Evolutionary conservation across 2,888 invertebrate species (phyloP).

Genomic region (Bhutanitis thaidina): DNA sequence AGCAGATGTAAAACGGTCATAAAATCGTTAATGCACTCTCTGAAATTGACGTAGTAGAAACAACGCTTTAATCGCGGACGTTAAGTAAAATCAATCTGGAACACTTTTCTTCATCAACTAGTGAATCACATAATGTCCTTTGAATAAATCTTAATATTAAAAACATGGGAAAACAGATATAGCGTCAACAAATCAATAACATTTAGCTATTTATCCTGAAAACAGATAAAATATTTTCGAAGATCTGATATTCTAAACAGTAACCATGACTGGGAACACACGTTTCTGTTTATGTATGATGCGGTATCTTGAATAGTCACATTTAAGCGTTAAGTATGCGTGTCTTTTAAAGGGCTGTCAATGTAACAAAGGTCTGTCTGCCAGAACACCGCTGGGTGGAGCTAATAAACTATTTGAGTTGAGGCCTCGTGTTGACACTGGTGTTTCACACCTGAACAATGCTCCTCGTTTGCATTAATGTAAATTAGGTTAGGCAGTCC

Average conservation of each 20-base stretch:
- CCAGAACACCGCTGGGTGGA: conserved; percentile 74
- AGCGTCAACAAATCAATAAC: too few species aligned
- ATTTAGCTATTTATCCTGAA: too few species aligned
- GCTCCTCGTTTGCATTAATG: conserved; percentile 79
- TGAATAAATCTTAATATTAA: background rate
- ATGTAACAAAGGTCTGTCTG: conserved; percentile 69
- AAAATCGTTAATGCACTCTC: conserved; percentile 54
- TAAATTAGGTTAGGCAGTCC: conserved; percentile 76
- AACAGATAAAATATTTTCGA: background rate
- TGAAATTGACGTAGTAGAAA: conserved; percentile 40
- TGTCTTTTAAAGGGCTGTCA: conserved; percentile 69
- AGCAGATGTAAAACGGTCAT: conserved; percentile 55
- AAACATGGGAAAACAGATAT: background rate
- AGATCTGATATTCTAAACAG: conserved; percentile 9
- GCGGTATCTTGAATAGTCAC: conserved; percentile 59
- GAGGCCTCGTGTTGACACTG: conserved; percentile 76
- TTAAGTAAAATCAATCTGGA: conserved; percentile 9
- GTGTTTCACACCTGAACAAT: conserved; percentile 80
- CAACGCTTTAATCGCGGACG: conserved; percentile 17
- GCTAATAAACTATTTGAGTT: conserved; percentile 79
- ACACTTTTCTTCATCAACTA: conserved; percentile 3
- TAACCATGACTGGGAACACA: conserved; percentile 15
- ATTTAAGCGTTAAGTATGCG: conserved; percentile 69
- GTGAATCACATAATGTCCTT: background rate
- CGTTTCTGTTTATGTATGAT: conserved; percentile 38